phyloP scores from a whole-genome alignment of 2,113 vertebrate species.

The Pantherophis guttatus region DNA sequence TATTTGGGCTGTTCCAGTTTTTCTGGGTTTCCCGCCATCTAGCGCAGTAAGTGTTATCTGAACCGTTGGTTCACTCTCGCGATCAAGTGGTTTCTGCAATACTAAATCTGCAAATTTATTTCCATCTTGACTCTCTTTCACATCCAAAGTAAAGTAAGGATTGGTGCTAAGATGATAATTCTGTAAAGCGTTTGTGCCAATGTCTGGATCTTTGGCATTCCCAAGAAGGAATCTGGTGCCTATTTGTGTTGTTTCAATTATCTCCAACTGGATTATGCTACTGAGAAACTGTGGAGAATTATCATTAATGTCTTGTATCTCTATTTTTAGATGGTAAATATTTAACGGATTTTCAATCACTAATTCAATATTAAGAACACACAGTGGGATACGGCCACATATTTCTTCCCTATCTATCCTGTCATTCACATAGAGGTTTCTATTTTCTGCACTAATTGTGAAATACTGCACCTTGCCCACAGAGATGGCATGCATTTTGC shows the following conservation, averaged over 20 bases:
- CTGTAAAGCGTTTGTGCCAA: too few relatives aligned
- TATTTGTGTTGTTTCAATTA: constrained; percentile 45
- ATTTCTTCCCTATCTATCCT: constrained; percentile 77
- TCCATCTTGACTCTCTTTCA: too few relatives aligned
- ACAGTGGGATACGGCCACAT: constrained; percentile 64
- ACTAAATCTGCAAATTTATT: too few relatives aligned
- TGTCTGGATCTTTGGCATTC: too few relatives aligned
- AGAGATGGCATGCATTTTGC: constrained; percentile 52
- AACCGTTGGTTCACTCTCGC: too few relatives aligned
- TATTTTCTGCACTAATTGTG: constrained; percentile 65
- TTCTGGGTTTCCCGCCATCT: too few relatives aligned
- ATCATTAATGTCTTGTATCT: constrained; percentile 78
- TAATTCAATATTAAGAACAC: constrained; percentile 72
- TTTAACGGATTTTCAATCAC: constrained; percentile 65
- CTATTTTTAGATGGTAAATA: constrained; percentile 60
- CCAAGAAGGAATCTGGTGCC: constrained; percentile 62
- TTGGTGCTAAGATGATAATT: too few relatives aligned
- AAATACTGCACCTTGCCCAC: constrained; percentile 55
- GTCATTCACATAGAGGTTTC: constrained; percentile 68
- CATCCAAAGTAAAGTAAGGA: too few relatives aligned
- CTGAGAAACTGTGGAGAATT: constrained; percentile 69
- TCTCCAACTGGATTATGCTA: constrained; percentile 51
- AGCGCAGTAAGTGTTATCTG: too few relatives aligned
- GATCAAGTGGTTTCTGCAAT: too few relatives aligned
- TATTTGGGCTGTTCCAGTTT: too few relatives aligned